phyloP scores from a whole-genome alignment of 2,888 invertebrate genomes.

The Therioaphis trifolii region DNA sequence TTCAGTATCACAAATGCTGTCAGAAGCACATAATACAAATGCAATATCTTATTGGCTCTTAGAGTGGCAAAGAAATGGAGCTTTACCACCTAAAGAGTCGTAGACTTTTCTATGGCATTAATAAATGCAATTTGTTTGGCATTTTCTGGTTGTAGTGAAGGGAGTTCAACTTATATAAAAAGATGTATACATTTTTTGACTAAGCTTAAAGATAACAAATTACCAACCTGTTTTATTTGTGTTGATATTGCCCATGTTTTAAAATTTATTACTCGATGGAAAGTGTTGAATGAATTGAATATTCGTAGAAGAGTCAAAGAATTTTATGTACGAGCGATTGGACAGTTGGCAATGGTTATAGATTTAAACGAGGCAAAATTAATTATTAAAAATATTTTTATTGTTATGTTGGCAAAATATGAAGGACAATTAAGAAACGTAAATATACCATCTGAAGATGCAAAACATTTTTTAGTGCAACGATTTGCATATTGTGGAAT shows the following conservation, averaged over 20 bases:
- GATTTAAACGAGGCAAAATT: background rate
- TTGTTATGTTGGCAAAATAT: background rate
- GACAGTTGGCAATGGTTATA: background rate
- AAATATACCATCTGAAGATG: too few species aligned
- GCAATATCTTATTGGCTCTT: constrained; percentile 62
- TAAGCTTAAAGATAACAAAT: background rate
- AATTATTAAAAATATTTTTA: background rate
- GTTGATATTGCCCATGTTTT: background rate
- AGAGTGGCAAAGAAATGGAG: constrained; percentile 59
- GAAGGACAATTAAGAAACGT: background rate
- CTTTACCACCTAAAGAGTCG: constrained; percentile 49
- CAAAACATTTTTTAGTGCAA: background rate
- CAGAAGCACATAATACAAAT: constrained; percentile 57
- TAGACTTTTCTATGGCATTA: constrained; percentile 54
- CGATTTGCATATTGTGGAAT: background rate
- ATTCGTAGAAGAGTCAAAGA: background rate
- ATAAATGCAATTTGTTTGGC: constrained; percentile 8
- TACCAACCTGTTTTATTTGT: background rate
- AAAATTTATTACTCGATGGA: background rate
- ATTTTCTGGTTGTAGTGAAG: background rate
- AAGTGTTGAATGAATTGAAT: background rate
- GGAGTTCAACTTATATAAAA: background rate
- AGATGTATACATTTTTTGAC: background rate
- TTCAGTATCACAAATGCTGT: too few species aligned
- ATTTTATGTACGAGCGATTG: background rate